Base-by-base conservation (phyloP, 2,888 invertebrate species). In the Dorcus hopei region DNA sequence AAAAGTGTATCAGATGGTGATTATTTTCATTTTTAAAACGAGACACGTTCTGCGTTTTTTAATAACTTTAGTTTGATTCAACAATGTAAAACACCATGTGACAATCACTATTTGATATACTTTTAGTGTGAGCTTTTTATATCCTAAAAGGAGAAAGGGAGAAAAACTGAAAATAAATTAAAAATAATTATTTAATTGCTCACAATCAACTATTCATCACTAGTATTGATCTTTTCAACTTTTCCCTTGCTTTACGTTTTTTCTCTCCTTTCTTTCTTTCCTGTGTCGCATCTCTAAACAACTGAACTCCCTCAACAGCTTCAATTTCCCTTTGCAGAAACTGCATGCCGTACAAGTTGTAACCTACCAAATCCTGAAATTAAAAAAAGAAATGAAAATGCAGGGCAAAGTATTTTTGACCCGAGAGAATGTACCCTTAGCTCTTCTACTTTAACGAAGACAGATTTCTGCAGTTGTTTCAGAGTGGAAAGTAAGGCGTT, bases 331-430 rank as follows among this genome's bases (percentile, higher is more conserved):
- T 83, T 70, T 90, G 89, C 52, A 93, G 73, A 77, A 90, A 87
- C 59, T 87, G 84, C 71, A 97, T 80, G 0, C 90, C 93, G 74
- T 93, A 90, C 63, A 90, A 79, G 79, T 97, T 97, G 75, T 86
- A 90, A 3, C 95, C 96, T 49, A 93, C 84, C 70, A 86, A 82
- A 75, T 95, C 92, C 87, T 95, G 80, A 11, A 83, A 72, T 50
- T 63, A 54, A 57, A 58, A 42, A 39, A 33, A 33, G 7, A 14
- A 5, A 42, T 5, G 14, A 42, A 9, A 42, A 14, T 42, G 42
- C 42, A 42, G 6, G 6, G 4, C 16, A 9, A 42, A 42, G 42
- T 6, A 14, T 3, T 14, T 3, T 42, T 6, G 14, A 42, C 42
- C 0, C 16, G 2, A 14, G 7, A 11, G 3, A 40, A 68, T 79